Evolutionary conservation across 2,888 invertebrate genomes (phyloP), one percentile per base, ranked within the genome.

Genomic region (Netelia virgata): DNA sequence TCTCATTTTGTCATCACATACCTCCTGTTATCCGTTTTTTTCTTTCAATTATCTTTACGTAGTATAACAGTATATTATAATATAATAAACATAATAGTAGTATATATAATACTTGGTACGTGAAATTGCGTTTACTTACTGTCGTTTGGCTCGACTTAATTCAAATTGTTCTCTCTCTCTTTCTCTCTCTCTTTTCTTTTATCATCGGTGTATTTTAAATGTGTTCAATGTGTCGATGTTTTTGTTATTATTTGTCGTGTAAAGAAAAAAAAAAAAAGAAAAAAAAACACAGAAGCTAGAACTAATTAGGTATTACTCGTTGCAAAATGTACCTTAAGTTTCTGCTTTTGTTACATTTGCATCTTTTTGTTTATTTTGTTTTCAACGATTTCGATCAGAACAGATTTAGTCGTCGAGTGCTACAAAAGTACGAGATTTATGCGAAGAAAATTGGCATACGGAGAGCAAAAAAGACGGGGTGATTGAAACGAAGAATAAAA

Each of bases 61-160:
- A 61, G 68, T 75, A 79, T 69, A 75, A 70, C 75, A 59, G 72
- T 79, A 72, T 83, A 79, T 75, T 70, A 69, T 75, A 64, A 77
- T 77, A 73, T 76, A 78, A 86, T 86, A 84, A 78, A 85, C 73
- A 83, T 83, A 87, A 85, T 77, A 82, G 72, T 80, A 86, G 55
- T 82, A 75, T 82, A 76, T 76, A 70, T 76, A 86, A 88, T 88
- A 90, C 90, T 91, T 91, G 89, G 89, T 90, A 91, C 88, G 90
- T 91, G 90, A 91, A 90, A 90, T 82, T 78, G 90, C 89, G 84
- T 92, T 92, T 93, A 92, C 93, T 93, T 93, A 93, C 93, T 93
- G 93, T 93, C 92, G 90, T 88, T 91, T 89, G 90, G 90, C 90
- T 91, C 91, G 90, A 92, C 89, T 92, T 92, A 91, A 91, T 90